Conservation (phyloP, 2,888 invertebrate species). For the Meteorus colon region DNA sequence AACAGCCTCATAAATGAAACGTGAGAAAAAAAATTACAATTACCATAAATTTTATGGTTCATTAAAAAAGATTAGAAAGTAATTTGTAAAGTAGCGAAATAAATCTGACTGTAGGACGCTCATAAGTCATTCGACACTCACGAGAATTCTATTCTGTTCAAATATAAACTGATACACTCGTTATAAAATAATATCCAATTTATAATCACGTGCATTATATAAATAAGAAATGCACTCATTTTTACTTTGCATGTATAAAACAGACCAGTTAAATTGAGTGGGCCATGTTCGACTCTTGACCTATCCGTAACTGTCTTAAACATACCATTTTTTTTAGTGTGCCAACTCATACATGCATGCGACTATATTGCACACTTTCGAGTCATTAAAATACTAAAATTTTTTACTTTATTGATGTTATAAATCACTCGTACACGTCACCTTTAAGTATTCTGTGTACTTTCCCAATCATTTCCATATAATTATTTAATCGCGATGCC, state of each 20-base stretch:
- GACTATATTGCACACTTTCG: conserved; percentile 47
- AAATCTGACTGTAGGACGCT: too few relatives aligned
- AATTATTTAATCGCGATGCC: conserved; percentile 12
- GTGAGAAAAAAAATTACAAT: too few relatives aligned
- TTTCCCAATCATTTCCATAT: conserved; percentile 11
- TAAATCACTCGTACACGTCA: conserved; percentile 49
- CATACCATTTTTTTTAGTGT: conserved; percentile 45
- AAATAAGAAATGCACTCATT: not conserved
- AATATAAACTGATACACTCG: too few relatives aligned
- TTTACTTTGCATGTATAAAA: not conserved
- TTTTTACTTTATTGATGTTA: conserved; percentile 52
- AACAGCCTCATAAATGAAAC: too few relatives aligned
- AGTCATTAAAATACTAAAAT: conserved; percentile 47
- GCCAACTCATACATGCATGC: conserved; percentile 26
- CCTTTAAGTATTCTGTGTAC: conserved; percentile 15
- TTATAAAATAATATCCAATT: not conserved
- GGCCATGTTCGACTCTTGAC: not conserved
- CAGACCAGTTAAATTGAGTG: not conserved
- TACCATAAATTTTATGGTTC: too few relatives aligned
- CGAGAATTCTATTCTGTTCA: too few relatives aligned
- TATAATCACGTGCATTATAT: not conserved
- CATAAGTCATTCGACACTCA: too few relatives aligned
- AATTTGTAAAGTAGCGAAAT: too few relatives aligned
- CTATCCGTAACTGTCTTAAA: not conserved
- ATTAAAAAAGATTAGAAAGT: too few relatives aligned